Percentiles rank a stretch among this genome's conserved stretches.
These are phyloP conservation scores for Acestrorhynchus altus DNA, from an alignment of 2,797 vertebrate species.

Conservation along the genomic window DNA sequence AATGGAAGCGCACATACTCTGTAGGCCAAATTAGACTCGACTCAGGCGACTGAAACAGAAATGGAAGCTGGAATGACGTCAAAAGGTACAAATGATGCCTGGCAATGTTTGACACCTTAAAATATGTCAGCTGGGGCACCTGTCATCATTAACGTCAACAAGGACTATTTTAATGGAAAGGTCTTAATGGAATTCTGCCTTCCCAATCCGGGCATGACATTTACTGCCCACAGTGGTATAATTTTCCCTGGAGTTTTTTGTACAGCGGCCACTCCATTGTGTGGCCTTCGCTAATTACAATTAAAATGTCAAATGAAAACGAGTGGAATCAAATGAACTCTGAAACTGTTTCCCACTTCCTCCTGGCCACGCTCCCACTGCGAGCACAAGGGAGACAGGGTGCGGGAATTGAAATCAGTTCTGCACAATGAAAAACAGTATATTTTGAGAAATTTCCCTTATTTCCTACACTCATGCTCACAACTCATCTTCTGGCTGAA, in stretches of 20 bases:
- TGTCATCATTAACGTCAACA: conserved; percentile 53
- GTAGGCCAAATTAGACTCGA: conserved; percentile 32
- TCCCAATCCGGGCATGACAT: conserved; percentile 48
- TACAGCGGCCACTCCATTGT: conserved; percentile 20
- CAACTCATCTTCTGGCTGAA: background rate
- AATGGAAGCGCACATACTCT: conserved; percentile 37
- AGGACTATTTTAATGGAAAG: conserved; percentile 52
- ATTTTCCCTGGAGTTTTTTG: conserved; percentile 43
- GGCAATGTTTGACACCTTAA: conserved; percentile 21
- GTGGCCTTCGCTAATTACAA: conserved; percentile 42
- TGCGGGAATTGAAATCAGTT: background rate
- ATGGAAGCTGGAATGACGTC: conserved; percentile 48
- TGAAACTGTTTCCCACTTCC: conserved; percentile 33
- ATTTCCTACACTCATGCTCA: background rate
- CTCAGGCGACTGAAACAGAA: conserved; percentile 36
- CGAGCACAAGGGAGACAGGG: background rate
- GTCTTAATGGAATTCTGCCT: conserved; percentile 48
- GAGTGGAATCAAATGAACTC: conserved; percentile 39
- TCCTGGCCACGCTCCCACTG: conserved; percentile 1
- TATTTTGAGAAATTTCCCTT: background rate
- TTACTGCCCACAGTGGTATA: conserved; percentile 45
- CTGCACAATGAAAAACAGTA: background rate
- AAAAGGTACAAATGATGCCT: conserved; percentile 47
- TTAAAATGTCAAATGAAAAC: conserved; percentile 59
- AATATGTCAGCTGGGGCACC: conserved; percentile 50